Evolutionary conservation across 2,113 vertebrate species (phyloP).

Genomic region (Dipodomys stephensi): DNA sequence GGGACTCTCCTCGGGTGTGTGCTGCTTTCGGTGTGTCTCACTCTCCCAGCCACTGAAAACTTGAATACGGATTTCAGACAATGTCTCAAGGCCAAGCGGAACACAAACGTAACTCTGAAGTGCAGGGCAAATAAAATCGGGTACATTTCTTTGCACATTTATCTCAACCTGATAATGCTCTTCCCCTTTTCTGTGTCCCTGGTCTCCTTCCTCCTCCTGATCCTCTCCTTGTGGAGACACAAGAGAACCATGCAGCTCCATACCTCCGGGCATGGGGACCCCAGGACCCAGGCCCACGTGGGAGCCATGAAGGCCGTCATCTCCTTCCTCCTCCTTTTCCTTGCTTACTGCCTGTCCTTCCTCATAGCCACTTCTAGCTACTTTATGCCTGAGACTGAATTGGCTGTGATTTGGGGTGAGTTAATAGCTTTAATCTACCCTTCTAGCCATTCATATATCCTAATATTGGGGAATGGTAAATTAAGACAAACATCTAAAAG

Average conservation of each 20-base stretch:
- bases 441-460: constrained; percentile 71
- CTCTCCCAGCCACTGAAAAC: constrained; percentile 46
- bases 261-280: constrained; percentile 15
- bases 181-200: constrained; percentile 62
- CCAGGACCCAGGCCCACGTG: constrained; percentile 40
- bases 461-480: constrained; percentile 75
- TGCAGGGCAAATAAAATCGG: not conserved
- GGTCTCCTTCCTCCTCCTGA: constrained; percentile 53
- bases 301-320: constrained; percentile 66
- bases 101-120: constrained; percentile 54
- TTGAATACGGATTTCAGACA: constrained; percentile 51
- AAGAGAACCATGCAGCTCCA: constrained; percentile 47
- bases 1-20: constrained; percentile 37
- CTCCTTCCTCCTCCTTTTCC: constrained; percentile 73
- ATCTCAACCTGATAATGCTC: constrained; percentile 23
- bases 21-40: not conserved
- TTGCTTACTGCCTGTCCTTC: constrained; percentile 55
- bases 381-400: constrained; percentile 70
- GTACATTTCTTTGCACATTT: not conserved
- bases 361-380: constrained; percentile 59
- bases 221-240: constrained; percentile 73
- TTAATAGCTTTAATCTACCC: constrained; percentile 71
- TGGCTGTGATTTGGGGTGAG: constrained; percentile 66
- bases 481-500: constrained; percentile 50
- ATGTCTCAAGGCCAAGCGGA: not conserved